Evolutionary conservation across 2,888 invertebrate species (phyloP).

Genomic region (Ypsolopha sequella): DNA sequence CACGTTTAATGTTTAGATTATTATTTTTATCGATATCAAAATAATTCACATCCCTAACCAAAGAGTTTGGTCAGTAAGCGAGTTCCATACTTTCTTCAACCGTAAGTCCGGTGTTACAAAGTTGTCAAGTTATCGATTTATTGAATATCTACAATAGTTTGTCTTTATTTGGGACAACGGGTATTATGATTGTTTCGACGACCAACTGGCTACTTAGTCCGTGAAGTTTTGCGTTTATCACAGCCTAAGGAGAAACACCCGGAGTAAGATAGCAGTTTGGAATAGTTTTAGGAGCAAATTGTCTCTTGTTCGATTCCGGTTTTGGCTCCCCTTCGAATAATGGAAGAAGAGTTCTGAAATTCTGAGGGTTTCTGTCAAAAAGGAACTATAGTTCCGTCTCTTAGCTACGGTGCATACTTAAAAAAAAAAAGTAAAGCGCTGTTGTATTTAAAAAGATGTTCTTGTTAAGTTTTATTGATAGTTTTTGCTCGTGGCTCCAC

Average conservation of each 20-base stretch:
- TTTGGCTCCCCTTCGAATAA: no score
- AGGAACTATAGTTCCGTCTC: no score
- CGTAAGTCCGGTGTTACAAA: conserved; percentile 63
- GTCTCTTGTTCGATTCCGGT: no score
- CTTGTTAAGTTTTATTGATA: no score
- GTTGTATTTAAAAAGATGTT: no score
- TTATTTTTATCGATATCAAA: not conserved
- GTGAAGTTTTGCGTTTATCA: not conserved
- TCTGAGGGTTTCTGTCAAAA: no score
- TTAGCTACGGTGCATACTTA: no score
- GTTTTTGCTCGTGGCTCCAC: no score
- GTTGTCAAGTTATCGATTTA: conserved; percentile 61
- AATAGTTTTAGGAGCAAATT: not conserved
- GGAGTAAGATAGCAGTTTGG: not conserved
- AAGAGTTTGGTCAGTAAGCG: conserved; percentile 29
- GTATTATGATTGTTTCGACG: conserved; percentile 1
- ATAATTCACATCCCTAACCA: conserved; percentile 1
- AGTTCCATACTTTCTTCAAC: conserved; percentile 62
- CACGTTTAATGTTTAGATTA: no score
- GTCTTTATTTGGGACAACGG: conserved; percentile 39
- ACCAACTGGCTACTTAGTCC: not conserved
- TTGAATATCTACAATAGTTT: conserved; percentile 31
- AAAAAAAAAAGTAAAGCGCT: no score
- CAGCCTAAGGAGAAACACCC: not conserved
- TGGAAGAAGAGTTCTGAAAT: no score